These are phyloP conservation scores for Pogonocherus hispidulus DNA, from an alignment of 2,888 invertebrate species.

Conservation along the genomic window DNA sequence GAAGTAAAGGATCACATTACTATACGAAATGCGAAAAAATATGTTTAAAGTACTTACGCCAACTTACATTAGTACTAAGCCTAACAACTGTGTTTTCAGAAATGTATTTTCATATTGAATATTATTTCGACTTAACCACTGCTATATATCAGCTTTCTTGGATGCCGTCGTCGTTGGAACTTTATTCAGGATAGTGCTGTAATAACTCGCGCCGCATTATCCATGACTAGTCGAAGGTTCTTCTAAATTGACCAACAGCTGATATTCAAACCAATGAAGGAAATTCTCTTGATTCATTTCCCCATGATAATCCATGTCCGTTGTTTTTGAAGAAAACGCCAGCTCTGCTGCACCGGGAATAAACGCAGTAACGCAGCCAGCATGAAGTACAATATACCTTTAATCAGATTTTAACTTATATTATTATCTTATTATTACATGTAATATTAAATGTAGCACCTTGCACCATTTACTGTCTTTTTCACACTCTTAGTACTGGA, in stretches of 20 bases:
- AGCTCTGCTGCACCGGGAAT: constrained; percentile 1
- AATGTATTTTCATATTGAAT: too few relatives aligned
- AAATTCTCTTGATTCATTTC: constrained; percentile 6
- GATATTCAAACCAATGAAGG: constrained; percentile 10
- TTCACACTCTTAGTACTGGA: too few relatives aligned
- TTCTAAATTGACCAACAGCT: constrained; percentile 6
- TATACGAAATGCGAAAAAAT: too few relatives aligned
- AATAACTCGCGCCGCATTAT: constrained; percentile 46
- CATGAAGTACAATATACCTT: constrained; percentile 29
- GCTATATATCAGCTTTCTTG: constrained; percentile 40
- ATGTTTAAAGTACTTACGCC: too few relatives aligned
- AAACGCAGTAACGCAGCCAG: neutral
- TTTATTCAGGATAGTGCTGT: constrained; percentile 37
- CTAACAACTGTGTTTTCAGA: too few relatives aligned
- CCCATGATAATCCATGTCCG: neutral
- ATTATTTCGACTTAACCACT: too few relatives aligned
- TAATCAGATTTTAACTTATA: too few relatives aligned
- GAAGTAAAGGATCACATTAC: too few relatives aligned
- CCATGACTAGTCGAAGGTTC: constrained; percentile 39
- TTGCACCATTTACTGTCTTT: too few relatives aligned
- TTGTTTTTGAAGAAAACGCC: constrained; percentile 11
- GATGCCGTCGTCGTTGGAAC: constrained; percentile 35
- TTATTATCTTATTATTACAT: too few relatives aligned
- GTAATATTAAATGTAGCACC: too few relatives aligned
- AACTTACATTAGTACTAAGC: too few relatives aligned